Evolutionary conservation across 2,113 vertebrate genomes (phyloP).

Genomic region (Condylura cristata): DNA sequence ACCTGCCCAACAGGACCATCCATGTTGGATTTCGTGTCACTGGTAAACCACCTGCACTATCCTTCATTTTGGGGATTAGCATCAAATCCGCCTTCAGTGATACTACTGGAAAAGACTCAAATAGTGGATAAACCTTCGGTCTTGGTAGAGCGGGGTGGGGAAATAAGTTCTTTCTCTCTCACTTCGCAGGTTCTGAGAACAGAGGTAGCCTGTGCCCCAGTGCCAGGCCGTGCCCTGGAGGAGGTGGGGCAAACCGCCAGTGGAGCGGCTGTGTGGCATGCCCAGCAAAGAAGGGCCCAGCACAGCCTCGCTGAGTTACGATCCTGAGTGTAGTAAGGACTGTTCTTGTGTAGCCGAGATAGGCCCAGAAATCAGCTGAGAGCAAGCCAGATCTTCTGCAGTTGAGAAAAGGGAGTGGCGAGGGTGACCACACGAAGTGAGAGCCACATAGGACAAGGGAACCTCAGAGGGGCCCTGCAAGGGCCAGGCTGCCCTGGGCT

Average conservation of each 20-base stretch:
- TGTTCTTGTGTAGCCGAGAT: neutral
- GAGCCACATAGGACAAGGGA: neutral
- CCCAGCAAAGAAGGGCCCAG: neutral
- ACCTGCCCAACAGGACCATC: neutral
- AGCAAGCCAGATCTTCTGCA: neutral
- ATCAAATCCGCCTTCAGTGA: neutral
- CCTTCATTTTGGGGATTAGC: neutral
- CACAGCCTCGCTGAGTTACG: neutral
- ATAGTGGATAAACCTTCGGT: neutral
- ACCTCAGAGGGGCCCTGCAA: neutral
- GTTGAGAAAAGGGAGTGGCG: neutral
- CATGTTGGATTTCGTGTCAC: neutral
- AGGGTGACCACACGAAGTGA: rapidly evolving
- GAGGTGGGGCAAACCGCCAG: neutral
- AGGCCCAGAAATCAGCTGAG: neutral
- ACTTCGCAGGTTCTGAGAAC: neutral
- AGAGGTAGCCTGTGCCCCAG: neutral
- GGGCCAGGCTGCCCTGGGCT: neutral
- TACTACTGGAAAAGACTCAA: neutral
- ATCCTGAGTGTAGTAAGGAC: neutral
- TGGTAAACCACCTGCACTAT: neutral
- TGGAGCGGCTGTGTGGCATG: neutral
- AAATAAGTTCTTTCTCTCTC: neutral
- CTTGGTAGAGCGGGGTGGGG: too few species aligned
- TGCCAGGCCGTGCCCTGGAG: neutral